These are phyloP conservation scores for Urophycis tenuis DNA, from an alignment of 2,797 vertebrate genomes.

Conservation along the genomic window DNA sequence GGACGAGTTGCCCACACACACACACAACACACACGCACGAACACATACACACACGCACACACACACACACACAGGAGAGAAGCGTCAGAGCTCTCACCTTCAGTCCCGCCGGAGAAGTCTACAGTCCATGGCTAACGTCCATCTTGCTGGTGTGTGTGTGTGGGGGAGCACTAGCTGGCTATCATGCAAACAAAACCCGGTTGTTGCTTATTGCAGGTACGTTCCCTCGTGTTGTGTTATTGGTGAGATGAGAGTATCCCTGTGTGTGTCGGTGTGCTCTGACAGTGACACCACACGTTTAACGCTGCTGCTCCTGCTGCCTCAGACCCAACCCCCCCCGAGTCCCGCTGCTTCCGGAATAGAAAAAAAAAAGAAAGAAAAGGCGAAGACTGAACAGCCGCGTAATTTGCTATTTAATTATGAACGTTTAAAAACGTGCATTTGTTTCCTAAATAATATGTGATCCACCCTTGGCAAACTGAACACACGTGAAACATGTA, in stretches of 20 bases:
- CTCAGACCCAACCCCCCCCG: constrained; percentile 43
- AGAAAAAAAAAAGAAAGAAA: neutral
- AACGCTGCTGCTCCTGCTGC: constrained; percentile 16
- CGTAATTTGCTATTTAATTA: neutral
- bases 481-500: constrained; percentile 28
- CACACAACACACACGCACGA: constrained; percentile 3
- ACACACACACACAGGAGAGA: constrained; percentile 18
- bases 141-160: constrained; percentile 32
- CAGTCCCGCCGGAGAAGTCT: constrained; percentile 59
- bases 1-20: neutral
- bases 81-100: constrained; percentile 62
- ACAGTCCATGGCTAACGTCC: constrained; percentile 56
- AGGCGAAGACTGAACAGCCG: neutral
- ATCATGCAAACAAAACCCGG: neutral
- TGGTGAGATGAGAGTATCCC: constrained; percentile 23
- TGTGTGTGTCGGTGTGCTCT: constrained; percentile 45
- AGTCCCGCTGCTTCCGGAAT: constrained; percentile 55
- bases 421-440: neutral
- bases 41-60: neutral
- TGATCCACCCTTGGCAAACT: neutral
- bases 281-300: constrained; percentile 48
- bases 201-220: neutral
- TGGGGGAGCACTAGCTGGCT: constrained; percentile 4
- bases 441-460: neutral
- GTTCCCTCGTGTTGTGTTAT: constrained; percentile 5